These are phyloP conservation scores for Notodromas monacha DNA, from an alignment of 2,888 invertebrate species.

Conservation along the genomic window DNA sequence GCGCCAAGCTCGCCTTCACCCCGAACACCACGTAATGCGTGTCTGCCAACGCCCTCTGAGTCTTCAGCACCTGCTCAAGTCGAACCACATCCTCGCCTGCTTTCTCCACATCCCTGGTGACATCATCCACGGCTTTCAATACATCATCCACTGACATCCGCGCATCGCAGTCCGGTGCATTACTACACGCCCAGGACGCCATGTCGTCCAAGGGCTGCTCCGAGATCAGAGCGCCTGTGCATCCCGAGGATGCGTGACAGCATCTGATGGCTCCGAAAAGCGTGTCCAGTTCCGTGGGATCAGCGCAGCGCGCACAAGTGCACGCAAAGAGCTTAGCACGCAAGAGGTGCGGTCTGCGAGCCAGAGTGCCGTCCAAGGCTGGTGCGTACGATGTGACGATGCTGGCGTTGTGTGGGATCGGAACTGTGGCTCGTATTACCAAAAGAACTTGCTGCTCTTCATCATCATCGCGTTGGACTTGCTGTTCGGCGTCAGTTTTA, in stretches of 20 bases:
- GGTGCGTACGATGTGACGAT: background rate
- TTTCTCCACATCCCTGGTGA: no score
- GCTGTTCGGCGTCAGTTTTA: background rate
- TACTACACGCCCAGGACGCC: no score
- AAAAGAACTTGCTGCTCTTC: no score
- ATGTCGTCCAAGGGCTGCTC: background rate
- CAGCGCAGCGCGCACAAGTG: background rate
- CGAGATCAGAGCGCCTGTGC: no score
- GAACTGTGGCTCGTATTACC: slow-evolving; percentile 1
- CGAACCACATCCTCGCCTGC: no score
- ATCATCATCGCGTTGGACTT: no score
- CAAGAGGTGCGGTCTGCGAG: background rate
- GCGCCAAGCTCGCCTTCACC: background rate
- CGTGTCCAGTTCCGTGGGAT: background rate
- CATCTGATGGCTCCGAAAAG: background rate
- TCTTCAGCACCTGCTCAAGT: no score
- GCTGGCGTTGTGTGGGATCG: background rate
- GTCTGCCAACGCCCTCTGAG: no score
- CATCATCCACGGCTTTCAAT: no score
- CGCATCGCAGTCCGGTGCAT: no score
- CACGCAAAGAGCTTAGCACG: background rate
- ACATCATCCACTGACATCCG: no score
- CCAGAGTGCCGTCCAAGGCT: background rate
- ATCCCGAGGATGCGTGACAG: background rate
- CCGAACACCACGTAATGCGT: no score